Conservation (phyloP, 2,888 invertebrate species). For the Drepanosiphum platanoidis region DNA sequence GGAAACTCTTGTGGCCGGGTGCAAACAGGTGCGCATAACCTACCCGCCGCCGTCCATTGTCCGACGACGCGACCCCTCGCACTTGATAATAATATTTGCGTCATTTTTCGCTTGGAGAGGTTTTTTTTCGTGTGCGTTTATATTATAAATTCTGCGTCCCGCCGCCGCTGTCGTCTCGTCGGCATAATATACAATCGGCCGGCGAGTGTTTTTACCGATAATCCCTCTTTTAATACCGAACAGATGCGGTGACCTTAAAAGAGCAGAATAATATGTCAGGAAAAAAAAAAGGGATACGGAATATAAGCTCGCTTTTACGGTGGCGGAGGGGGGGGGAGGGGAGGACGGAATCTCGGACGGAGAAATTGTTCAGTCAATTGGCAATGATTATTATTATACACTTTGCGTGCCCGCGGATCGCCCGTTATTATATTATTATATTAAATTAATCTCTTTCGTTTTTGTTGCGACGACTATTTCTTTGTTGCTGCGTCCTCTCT, state of each 20-base stretch:
- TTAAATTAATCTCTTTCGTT: conserved; percentile 39
- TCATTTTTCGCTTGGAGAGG: conserved; percentile 29
- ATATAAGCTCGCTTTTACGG: background rate
- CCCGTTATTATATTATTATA: conserved; percentile 9
- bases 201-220: conserved; percentile 58
- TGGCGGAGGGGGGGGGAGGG: background rate
- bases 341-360: background rate
- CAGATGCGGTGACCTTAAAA: conserved; percentile 59
- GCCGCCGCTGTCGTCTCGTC: too few relatives aligned
- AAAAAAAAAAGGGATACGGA: conserved; percentile 40
- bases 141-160: background rate
- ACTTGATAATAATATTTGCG: conserved; percentile 47
- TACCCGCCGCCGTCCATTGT: conserved; percentile 16
- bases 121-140: background rate
- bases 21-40: conserved; percentile 34
- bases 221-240: conserved; percentile 59
- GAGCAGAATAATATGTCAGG: conserved; percentile 47
- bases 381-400: conserved; percentile 32
- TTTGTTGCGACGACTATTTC: background rate
- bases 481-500: background rate
- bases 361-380: conserved; percentile 53
- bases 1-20: conserved; percentile 34
- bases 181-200: background rate
- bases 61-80: conserved; percentile 3
- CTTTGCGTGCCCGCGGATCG: background rate